Evolutionary conservation across 2,113 vertebrate genomes (phyloP).

Genomic region (Vimba vimba): DNA sequence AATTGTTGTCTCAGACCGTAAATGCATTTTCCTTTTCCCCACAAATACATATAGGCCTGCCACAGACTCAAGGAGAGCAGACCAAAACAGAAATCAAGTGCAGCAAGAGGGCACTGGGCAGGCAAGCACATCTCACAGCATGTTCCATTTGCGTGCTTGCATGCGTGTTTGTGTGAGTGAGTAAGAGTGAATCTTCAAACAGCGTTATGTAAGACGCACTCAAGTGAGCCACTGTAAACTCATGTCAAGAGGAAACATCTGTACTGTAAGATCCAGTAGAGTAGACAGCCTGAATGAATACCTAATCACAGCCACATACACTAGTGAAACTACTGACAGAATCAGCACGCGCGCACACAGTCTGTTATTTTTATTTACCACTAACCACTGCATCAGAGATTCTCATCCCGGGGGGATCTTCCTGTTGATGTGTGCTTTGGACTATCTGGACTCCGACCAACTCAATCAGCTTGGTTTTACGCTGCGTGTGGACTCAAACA

Average conservation of each 20-base stretch:
- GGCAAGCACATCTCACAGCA: background rate
- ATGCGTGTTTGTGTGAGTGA: background rate
- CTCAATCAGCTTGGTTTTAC: slow-evolving; percentile 55
- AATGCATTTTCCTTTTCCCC: background rate
- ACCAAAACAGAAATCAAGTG: background rate
- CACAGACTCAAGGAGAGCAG: background rate
- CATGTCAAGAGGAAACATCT: slow-evolving; percentile 29
- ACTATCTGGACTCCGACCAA: slow-evolving; percentile 54
- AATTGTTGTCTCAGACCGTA: background rate
- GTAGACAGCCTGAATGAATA: slow-evolving; percentile 24
- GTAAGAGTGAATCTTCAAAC: background rate
- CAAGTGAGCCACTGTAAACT: slow-evolving; percentile 2
- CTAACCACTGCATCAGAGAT: slow-evolving; percentile 25
- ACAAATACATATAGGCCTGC: no score
- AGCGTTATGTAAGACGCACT: slow-evolving; percentile 43
- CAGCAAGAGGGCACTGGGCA: slow-evolving; percentile 2
- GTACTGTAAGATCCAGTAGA: background rate
- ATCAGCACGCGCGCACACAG: background rate
- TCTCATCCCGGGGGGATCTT: background rate
- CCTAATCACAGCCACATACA: slow-evolving; percentile 12
- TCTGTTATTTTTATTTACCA: slow-evolving; percentile 8
- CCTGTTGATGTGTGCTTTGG: slow-evolving; percentile 46
- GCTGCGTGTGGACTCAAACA: slow-evolving; percentile 14
- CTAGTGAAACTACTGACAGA: background rate
- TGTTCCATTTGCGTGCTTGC: background rate